Conservation (phyloP, 2,113 vertebrate species). For the Menidia beryllina region DNA sequence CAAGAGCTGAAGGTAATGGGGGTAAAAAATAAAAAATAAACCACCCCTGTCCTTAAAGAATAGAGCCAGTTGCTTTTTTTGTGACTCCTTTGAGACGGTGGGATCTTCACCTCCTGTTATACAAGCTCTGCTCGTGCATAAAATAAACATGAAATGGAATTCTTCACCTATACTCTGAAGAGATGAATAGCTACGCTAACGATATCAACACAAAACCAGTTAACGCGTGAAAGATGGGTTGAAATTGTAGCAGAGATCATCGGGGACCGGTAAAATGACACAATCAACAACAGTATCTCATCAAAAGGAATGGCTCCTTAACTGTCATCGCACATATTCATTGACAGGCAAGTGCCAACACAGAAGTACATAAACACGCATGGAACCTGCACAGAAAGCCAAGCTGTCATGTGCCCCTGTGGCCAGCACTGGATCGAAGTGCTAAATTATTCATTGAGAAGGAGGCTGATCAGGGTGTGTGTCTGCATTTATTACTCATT, state of each 20-base stretch:
- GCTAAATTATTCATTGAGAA: slow-evolving; percentile 76
- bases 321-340: slow-evolving; percentile 15
- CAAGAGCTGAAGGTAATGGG: slow-evolving; percentile 32
- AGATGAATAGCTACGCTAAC: slow-evolving; percentile 13
- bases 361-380: background rate
- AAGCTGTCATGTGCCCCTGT: slow-evolving; percentile 49
- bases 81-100: slow-evolving; percentile 49
- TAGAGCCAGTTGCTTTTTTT: slow-evolving; percentile 29
- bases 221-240: slow-evolving; percentile 9
- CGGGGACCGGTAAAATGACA: slow-evolving; percentile 27
- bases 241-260: slow-evolving; percentile 8
- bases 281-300: slow-evolving; percentile 35
- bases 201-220: slow-evolving; percentile 49
- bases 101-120: slow-evolving; percentile 32
- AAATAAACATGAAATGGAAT: slow-evolving; percentile 61
- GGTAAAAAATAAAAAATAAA: slow-evolving; percentile 22
- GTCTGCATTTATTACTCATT: slow-evolving; percentile 13
- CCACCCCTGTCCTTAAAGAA: slow-evolving; percentile 3
- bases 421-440: slow-evolving; percentile 58
- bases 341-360: background rate
- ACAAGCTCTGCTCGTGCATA: slow-evolving; percentile 44
- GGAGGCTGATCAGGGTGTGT: slow-evolving; percentile 37
- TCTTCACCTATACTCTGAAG: slow-evolving; percentile 13
- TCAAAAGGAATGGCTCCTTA: slow-evolving; percentile 14
- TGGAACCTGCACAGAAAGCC: slow-evolving; percentile 7